These are phyloP conservation scores for Idaea aversata DNA, from an alignment of 2,888 invertebrate species.

Conservation along the genomic window DNA sequence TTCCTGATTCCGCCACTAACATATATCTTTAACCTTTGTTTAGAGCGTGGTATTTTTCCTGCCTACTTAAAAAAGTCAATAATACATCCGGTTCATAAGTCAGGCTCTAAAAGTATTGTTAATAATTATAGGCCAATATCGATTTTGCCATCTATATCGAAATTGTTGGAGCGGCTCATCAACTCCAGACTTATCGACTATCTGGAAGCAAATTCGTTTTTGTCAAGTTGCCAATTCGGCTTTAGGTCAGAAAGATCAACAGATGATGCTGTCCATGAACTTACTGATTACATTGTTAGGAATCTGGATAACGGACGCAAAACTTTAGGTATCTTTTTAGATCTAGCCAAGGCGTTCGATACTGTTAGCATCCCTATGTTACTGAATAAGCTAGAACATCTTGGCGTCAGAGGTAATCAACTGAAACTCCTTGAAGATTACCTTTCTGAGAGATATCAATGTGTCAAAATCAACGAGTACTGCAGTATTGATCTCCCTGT, in stretches of 20 bases:
- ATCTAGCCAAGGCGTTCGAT: slow-evolving; percentile 21
- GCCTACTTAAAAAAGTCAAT: slow-evolving; percentile 6
- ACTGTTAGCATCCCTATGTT: slow-evolving; percentile 18
- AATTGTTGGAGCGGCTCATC: slow-evolving; percentile 17
- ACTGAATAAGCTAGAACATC: slow-evolving; percentile 10
- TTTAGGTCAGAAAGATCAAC: slow-evolving; percentile 15
- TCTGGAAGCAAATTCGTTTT: slow-evolving; percentile 12
- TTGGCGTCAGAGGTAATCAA: slow-evolving; percentile 13
- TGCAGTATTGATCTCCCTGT: not conserved
- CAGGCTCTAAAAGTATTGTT: slow-evolving; percentile 9
- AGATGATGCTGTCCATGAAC: slow-evolving; percentile 14
- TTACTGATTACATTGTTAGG: slow-evolving; percentile 10
- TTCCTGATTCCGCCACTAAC: slow-evolving; percentile 4
- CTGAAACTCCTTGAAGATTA: slow-evolving; percentile 5
- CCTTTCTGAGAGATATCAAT: not conserved
- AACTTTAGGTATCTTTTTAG: slow-evolving; percentile 17
- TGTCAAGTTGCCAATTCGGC: slow-evolving; percentile 16
- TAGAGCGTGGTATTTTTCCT: slow-evolving; percentile 11
- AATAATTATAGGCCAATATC: slow-evolving; percentile 18
- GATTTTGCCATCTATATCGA: slow-evolving; percentile 22
- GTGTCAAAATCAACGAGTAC: not conserved
- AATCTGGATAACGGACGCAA: slow-evolving; percentile 16
- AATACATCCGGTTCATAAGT: slow-evolving; percentile 14
- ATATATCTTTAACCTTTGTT: slow-evolving; percentile 10
- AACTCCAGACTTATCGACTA: slow-evolving; percentile 16